Conservation (phyloP, 2,888 invertebrate species). For the Athetis lepigone region DNA sequence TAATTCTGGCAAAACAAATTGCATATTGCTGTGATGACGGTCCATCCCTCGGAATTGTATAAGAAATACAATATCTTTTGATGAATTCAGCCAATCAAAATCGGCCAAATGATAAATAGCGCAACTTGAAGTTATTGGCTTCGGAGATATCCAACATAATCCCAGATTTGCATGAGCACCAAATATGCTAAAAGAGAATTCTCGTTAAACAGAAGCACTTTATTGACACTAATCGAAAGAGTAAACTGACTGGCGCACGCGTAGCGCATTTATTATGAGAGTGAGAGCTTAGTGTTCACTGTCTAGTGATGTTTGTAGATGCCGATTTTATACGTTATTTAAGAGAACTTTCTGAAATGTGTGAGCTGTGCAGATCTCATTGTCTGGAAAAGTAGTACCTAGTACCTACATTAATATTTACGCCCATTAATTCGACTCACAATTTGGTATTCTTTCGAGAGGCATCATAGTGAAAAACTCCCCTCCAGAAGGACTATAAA, state of each 20-base stretch:
- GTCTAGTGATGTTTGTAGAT: conserved; percentile 18
- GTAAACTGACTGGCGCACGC: conserved; percentile 65
- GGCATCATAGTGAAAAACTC: conserved; percentile 5
- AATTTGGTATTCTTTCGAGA: conserved; percentile 3
- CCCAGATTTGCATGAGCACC: conserved; percentile 29
- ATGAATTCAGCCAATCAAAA: too few species aligned
- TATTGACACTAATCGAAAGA: conserved; percentile 65
- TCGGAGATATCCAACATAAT: conserved; percentile 10
- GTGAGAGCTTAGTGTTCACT: conserved; percentile 56
- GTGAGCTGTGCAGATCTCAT: not conserved
- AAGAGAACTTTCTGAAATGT: not conserved
- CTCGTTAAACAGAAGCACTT: conserved; percentile 44
- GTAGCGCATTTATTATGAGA: conserved; percentile 58
- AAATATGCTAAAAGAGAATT: conserved; percentile 32
- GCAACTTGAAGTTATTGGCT: not conserved
- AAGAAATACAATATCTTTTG: too few species aligned
- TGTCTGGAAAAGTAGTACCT: not conserved
- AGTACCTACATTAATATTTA: too few species aligned
- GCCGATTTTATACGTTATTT: conserved; percentile 14
- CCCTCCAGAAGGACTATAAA: conserved; percentile 26
- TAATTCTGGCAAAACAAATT: not conserved
- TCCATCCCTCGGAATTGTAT: too few species aligned
- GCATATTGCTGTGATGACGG: too few species aligned
- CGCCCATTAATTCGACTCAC: not conserved
- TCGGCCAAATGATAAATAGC: conserved; percentile 10